Conservation (phyloP, 1,140 invertebrate species). For the Ostrea denselamellosa region DNA sequence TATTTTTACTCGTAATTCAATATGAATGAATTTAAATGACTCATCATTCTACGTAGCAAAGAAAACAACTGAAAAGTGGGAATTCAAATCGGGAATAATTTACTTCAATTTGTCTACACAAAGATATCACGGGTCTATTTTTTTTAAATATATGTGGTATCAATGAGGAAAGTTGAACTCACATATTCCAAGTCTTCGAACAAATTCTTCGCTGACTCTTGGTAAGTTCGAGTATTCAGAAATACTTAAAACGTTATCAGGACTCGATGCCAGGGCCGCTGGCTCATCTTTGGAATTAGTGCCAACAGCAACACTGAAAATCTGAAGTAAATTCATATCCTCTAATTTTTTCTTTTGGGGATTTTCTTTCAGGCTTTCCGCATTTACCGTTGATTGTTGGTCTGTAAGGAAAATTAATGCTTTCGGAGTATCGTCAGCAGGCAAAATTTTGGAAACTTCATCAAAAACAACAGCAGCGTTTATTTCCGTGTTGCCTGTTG, state of each 20-base stretch:
- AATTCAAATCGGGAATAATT: too few relatives aligned
- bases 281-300: conserved; percentile 60
- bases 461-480: neutral
- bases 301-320: conserved; percentile 61
- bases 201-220: conserved; percentile 19
- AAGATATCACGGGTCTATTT: neutral
- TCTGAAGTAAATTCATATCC: conserved; percentile 33
- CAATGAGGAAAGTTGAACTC: conserved; percentile 46
- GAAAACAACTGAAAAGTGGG: too few relatives aligned
- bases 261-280: conserved; percentile 54
- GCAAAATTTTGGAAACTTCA: neutral
- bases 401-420: conserved; percentile 70
- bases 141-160: too few relatives aligned
- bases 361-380: conserved; percentile 40
- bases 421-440: conserved; percentile 54
- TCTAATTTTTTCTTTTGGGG: conserved; percentile 9
- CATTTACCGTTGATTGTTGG: conserved; percentile 59
- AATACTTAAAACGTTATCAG: conserved; percentile 60
- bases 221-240: conserved; percentile 47
- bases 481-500: neutral
- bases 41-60: too few relatives aligned
- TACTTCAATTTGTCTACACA: neutral
- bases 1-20: too few relatives aligned
- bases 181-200: conserved; percentile 66
- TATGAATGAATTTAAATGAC: too few relatives aligned